Conservation (phyloP, 1,140 invertebrate species). For the Samia ricini region DNA sequence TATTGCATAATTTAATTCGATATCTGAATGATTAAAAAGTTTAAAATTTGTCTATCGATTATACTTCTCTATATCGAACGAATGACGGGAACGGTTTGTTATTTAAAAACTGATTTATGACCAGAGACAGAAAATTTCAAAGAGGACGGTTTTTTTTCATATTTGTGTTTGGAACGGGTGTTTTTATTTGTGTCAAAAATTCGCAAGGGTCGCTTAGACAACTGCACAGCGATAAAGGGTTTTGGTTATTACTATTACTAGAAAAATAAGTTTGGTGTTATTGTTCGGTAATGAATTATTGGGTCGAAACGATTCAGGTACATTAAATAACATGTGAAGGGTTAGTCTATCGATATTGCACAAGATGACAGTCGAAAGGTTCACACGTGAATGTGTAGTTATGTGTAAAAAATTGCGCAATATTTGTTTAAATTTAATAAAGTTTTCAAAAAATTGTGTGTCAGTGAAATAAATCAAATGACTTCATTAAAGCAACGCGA, state of each 20-base stretch:
- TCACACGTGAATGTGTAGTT: conserved; percentile 69
- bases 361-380: conserved; percentile 63
- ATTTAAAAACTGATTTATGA: conserved; percentile 69
- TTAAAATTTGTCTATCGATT: conserved; percentile 36
- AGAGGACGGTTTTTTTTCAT: conserved; percentile 62
- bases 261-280: conserved; percentile 63
- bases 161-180: conserved; percentile 72
- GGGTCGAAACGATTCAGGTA: conserved; percentile 74
- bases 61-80: conserved; percentile 63
- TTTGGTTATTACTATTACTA: conserved; percentile 69
- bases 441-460: too few species aligned
- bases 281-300: conserved; percentile 76
- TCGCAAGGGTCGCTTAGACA: conserved; percentile 69
- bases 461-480: too few species aligned
- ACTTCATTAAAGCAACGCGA: too few species aligned
- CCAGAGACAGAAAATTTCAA: conserved; percentile 66
- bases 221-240: conserved; percentile 55
- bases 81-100: conserved; percentile 59
- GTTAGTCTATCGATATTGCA: conserved; percentile 48
- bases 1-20: not conserved
- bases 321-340: conserved; percentile 70
- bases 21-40: not conserved
- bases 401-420: conserved; percentile 38
- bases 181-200: conserved; percentile 72
- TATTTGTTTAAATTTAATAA: too few species aligned